Evolutionary conservation across 1,140 invertebrate species (phyloP), one percentile per base, ranked within the genome.

Genomic region (Pentalonia nigronervosa): DNA sequence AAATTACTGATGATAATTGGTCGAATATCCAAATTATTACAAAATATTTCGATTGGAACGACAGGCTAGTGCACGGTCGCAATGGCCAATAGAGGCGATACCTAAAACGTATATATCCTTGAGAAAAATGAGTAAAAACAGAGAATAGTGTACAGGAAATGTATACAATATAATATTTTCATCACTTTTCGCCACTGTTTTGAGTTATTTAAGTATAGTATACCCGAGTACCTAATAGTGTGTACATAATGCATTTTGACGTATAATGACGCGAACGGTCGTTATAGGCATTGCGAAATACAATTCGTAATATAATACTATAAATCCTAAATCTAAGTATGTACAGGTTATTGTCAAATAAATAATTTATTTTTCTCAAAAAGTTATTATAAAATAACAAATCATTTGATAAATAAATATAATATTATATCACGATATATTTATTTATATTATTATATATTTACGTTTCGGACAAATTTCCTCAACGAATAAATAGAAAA

Each of bases 381-480:
- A 30, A n/a, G 30, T 67, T 76, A n/a, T n/a, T n/a, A n/a, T n/a
- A 76, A 76, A 76, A 76, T 76, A 76, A n/a, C 14, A 76, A 76
- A 76, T n/a, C 30, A 76, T 76, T 76, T 76, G 60, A n/a, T 76
- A 76, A 76, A 76, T 17, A 76, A 76, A 76, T 76, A 76, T 76
- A 76, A 30, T 76, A 41, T 41, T 41, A 41, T 41, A 41, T 41
- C 41, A 2, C 41, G 41, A 41, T 76, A 7, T n/a, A n/a, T 56
- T 25, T 56, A 76, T n/a, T 76, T 1, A 6, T 20, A 76, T 76
- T 17, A 76, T 67, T 11, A 25, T n/a, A 67, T 67, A 67, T 30
- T 25, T 76, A 17, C n/a, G 11, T 76, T 76, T n/a, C n/a, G 4
- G 30, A 76, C 60, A 34, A n/a, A 76, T n/a, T 67, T 11, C n/a